Conservation (phyloP, 2,888 invertebrate species). For the Volucella bombylans region DNA sequence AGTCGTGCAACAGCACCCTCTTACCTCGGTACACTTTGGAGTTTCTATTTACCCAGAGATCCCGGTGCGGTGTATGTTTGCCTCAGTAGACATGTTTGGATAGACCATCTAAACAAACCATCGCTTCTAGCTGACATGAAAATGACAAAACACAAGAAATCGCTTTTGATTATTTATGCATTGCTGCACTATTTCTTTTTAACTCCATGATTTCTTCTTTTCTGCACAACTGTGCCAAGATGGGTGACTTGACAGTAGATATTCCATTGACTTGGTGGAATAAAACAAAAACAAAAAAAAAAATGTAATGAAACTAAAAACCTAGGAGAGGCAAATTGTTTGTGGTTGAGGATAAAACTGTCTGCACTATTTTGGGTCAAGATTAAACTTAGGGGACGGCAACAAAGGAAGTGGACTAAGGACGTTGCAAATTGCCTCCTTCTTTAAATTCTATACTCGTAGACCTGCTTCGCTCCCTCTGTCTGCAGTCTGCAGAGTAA, state of each 20-base stretch:
- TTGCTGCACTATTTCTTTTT: slow-evolving; percentile 49
- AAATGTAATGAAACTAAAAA: slow-evolving; percentile 65
- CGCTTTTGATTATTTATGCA: slow-evolving; percentile 69
- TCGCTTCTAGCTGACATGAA: slow-evolving; percentile 63
- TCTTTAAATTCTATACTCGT: no score
- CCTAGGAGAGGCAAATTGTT: slow-evolving; percentile 48
- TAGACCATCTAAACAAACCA: slow-evolving; percentile 70
- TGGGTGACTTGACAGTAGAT: not conserved
- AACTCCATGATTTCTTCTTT: slow-evolving; percentile 29
- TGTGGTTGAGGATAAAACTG: slow-evolving; percentile 43
- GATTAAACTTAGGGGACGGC: slow-evolving; percentile 30
- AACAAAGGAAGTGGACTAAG: slow-evolving; percentile 58
- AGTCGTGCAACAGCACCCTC: slow-evolving; percentile 24
- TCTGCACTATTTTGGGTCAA: slow-evolving; percentile 36
- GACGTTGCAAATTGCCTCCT: slow-evolving; percentile 22
- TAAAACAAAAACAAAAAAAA: not conserved
- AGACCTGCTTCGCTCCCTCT: no score
- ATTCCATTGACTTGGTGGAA: not conserved
- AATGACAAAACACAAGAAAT: slow-evolving; percentile 38
- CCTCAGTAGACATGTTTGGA: slow-evolving; percentile 61
- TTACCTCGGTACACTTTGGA: slow-evolving; percentile 59
- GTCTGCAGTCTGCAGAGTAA: no score
- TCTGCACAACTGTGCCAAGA: slow-evolving; percentile 13
- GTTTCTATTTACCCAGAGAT: slow-evolving; percentile 51
- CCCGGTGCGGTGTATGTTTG: slow-evolving; percentile 56